phyloP scores from a whole-genome alignment of 2,888 invertebrate species.

The Drosophila parthenogenetica region DNA sequence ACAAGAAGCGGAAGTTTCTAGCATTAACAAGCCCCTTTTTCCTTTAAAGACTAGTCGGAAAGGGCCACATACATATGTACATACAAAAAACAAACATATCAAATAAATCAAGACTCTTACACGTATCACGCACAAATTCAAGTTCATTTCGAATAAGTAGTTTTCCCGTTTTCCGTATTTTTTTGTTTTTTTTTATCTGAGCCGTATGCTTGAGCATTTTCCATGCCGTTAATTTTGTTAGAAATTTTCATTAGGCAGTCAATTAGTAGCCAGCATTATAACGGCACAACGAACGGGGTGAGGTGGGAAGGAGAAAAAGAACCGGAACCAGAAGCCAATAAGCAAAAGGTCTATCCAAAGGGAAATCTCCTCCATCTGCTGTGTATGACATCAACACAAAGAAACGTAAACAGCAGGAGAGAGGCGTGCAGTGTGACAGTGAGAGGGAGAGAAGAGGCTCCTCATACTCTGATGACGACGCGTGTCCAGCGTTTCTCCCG shows the following conservation, averaged over 20 bases:
- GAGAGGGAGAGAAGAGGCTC: neutral
- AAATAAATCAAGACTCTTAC: constrained; percentile 30
- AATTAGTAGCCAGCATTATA: constrained; percentile 67
- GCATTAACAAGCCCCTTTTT: constrained; percentile 30
- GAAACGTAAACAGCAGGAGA: constrained; percentile 33
- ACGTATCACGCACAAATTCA: constrained; percentile 47
- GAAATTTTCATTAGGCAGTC: constrained; percentile 71
- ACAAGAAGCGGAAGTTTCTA: constrained; percentile 36
- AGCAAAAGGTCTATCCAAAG: constrained; percentile 18
- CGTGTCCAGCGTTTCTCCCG: constrained; percentile 41
- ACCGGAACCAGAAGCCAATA: constrained; percentile 66
- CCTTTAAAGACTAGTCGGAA: neutral
- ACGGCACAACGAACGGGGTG: constrained; percentile 55
- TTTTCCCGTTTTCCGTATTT: constrained; percentile 25
- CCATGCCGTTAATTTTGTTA: constrained; percentile 62
- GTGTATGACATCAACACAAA: constrained; percentile 66
- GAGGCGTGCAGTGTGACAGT: neutral
- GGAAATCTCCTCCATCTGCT: constrained; percentile 38
- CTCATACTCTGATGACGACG: constrained; percentile 42
- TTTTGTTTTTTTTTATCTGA: neutral
- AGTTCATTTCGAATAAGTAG: constrained; percentile 45
- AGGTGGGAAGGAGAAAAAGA: constrained; percentile 13
- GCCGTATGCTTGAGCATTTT: constrained; percentile 41
- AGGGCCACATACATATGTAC: constrained; percentile 20
- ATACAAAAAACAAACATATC: no score